Evolutionary conservation across 2,888 invertebrate species (phyloP).

Genomic region (Hesperia comma): DNA sequence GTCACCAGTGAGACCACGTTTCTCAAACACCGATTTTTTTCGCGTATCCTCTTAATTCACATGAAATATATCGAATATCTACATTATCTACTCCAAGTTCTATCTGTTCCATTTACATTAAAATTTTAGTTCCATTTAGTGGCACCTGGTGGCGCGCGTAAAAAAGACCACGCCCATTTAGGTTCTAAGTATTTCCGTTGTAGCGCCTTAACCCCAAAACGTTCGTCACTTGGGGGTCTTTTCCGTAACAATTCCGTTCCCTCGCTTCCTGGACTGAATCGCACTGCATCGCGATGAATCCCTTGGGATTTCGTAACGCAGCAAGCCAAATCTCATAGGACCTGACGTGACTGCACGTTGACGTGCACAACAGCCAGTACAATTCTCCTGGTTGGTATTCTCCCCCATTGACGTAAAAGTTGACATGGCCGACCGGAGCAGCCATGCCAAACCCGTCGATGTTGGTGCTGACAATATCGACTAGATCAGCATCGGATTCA

Average conservation of each 20-base stretch:
- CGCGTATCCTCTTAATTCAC: too few relatives aligned
- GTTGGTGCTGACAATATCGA: constrained; percentile 63
- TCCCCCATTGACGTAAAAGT: constrained; percentile 71
- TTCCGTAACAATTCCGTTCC: constrained; percentile 48
- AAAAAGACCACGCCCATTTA: too few relatives aligned
- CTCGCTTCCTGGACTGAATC: constrained; percentile 54
- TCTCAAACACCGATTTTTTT: too few relatives aligned
- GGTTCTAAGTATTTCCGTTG: too few relatives aligned
- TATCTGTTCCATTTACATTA: too few relatives aligned
- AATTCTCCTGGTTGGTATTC: constrained; percentile 57
- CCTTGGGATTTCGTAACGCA: constrained; percentile 45
- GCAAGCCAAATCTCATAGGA: constrained; percentile 49
- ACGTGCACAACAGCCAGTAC: constrained; percentile 46
- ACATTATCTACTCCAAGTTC: too few relatives aligned
- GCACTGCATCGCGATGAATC: constrained; percentile 51
- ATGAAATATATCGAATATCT: too few relatives aligned
- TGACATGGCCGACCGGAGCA: constrained; percentile 65
- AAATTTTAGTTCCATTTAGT: too few relatives aligned
- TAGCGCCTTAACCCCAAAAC: constrained; percentile 47
- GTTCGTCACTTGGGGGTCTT: constrained; percentile 48
- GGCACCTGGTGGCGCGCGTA: too few relatives aligned
- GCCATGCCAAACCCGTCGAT: constrained; percentile 70
- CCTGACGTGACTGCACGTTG: constrained; percentile 50
- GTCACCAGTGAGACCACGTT: too few relatives aligned
- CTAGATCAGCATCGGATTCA: constrained; percentile 65